Evolutionary conservation across 2,113 vertebrate genomes (phyloP).

Genomic region (Pygoscelis adeliae): DNA sequence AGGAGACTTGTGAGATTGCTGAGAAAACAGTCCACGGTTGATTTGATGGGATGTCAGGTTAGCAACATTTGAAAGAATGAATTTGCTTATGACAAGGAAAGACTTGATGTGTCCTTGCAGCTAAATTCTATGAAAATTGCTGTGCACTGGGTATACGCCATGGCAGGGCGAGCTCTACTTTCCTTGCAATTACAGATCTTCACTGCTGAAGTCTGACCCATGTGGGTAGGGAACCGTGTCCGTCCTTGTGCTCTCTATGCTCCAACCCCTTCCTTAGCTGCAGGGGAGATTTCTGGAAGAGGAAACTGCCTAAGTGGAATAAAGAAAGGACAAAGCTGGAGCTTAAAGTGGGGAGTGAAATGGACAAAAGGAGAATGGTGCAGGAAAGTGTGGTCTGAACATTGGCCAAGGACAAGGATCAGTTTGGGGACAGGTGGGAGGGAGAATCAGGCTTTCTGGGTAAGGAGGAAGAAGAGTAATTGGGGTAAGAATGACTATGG

Average conservation of each 20-base stretch:
- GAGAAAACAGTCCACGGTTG: background rate
- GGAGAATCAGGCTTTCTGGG: background rate
- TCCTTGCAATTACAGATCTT: background rate
- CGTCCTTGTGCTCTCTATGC: rapidly evolving
- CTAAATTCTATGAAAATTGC: background rate
- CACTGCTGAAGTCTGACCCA: background rate
- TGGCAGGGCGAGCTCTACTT: background rate
- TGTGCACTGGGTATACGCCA: background rate
- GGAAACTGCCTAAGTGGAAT: background rate
- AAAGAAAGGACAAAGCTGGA: background rate
- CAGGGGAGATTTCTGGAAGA: background rate
- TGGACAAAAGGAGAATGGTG: background rate
- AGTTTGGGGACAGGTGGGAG: background rate
- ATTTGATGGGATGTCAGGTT: background rate
- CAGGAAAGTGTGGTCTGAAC: background rate
- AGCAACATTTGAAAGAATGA: background rate
- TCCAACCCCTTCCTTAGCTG: background rate
- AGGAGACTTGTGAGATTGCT: background rate
- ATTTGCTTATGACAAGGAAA: background rate
- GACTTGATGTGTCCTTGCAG: background rate
- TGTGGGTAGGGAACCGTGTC: background rate
- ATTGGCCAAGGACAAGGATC: background rate
- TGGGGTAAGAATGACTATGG: background rate
- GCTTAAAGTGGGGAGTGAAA: background rate
- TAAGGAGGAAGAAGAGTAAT: background rate